Evolutionary conservation across 1,140 invertebrate species (phyloP), one percentile per base, ranked within the genome.

Genomic region (Eumeta japonica): DNA sequence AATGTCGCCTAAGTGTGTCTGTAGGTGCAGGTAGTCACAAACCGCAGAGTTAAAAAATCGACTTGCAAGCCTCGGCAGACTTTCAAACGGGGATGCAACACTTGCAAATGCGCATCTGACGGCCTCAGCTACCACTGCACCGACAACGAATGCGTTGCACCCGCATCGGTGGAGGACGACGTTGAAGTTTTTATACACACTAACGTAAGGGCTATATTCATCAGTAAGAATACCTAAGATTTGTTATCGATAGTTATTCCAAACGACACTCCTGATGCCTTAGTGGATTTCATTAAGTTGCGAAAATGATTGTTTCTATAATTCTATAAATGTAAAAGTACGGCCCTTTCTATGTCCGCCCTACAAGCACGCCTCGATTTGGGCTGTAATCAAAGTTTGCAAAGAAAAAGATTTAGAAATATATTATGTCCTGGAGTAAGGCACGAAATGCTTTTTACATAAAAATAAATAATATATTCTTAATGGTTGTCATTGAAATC

Each of bases 41-140:
- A n/a, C n/a, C n/a, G n/a, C n/a, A n/a, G n/a, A 10, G 13, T 40
- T 14, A 43, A 49, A 20, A 14, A 42, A 32, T 35, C 42, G 0
- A 37, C 56, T 1, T 74, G 73, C 37, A 62, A 60, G 41, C 59
- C 70, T 1, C 48, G 55, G 15, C 34, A 54, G 3, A 38, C 46
- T 3, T 67, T 70, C 19, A 53, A 62, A 39, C 18, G 50, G 0
- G 63, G 74, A 7, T 75, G 72, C 15, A 75, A 75, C 40, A 45
- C 45, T 15, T 75, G 72, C 28, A 55, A 52, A 33, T 76, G 73
- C 42, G 52, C 53, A 0, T 16, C 43, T 0, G 51, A 56, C 12
- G 72, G 68, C 0, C 48, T 52, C 1, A 61, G 54, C 28, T 72
- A 59, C 33, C 43, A 42, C 0, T 75, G 72, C 37, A 63, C 65